phyloP scores from a whole-genome alignment of 2,888 invertebrate species.

The Apotomis betuletana region DNA sequence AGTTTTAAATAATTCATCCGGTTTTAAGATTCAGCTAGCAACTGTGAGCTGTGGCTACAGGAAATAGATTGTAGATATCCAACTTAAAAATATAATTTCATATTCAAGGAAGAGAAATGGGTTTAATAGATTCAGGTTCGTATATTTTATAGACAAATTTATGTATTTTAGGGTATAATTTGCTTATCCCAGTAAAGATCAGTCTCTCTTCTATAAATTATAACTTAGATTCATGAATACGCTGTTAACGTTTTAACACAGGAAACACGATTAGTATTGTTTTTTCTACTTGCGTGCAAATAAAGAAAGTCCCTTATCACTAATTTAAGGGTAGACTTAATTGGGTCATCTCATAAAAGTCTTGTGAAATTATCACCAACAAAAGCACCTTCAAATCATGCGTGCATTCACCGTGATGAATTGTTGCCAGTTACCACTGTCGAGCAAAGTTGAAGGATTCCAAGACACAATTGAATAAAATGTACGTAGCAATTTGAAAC shows the following conservation, averaged over 20 bases:
- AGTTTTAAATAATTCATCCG: constrained; percentile 21
- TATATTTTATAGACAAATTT: no score
- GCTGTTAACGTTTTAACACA: no score
- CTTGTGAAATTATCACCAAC: constrained; percentile 20
- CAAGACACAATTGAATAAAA: constrained; percentile 29
- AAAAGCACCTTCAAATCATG: constrained; percentile 18
- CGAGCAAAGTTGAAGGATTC: constrained; percentile 40
- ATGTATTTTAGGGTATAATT: no score
- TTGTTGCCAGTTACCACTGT: constrained; percentile 7
- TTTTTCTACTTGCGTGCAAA: no score
- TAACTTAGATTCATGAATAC: no score
- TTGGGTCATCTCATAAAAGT: not conserved
- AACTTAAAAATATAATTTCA: no score
- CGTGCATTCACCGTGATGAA: constrained; percentile 20
- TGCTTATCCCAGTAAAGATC: no score
- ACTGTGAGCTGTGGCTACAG: not conserved
- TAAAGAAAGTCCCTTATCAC: not conserved
- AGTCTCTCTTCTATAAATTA: no score
- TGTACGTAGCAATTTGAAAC: constrained; percentile 36
- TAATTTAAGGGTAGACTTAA: not conserved
- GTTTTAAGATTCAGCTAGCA: not conserved
- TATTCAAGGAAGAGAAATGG: no score
- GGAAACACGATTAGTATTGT: no score
- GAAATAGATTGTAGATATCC: not conserved
- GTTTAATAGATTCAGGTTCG: no score